Conservation (phyloP, 2,797 vertebrate species). For the Anomalospiza imberbis region DNA sequence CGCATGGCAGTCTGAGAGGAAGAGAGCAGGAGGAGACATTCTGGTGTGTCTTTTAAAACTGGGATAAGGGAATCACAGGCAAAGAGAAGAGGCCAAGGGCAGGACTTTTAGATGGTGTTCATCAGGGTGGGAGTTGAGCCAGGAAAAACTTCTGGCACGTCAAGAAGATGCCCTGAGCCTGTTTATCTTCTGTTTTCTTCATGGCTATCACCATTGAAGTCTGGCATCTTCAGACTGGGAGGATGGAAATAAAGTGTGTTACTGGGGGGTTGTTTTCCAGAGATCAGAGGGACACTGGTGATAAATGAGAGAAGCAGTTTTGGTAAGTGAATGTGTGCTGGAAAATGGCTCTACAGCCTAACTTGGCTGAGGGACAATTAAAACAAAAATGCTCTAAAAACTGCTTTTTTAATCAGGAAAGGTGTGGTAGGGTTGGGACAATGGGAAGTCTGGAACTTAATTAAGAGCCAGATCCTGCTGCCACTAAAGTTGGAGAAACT, state of each 20-base stretch:
- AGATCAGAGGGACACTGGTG: neutral
- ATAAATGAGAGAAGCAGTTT: neutral
- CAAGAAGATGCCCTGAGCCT: neutral
- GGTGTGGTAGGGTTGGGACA: conserved; percentile 22
- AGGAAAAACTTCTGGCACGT: neutral
- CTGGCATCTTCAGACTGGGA: neutral
- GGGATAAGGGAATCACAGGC: neutral
- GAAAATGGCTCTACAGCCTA: neutral
- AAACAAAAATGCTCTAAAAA: neutral
- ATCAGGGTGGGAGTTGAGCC: neutral
- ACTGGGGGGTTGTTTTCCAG: neutral
- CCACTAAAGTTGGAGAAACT: neutral
- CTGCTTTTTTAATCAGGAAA: conserved; percentile 29
- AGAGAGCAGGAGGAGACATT: neutral
- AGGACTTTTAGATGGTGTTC: neutral
- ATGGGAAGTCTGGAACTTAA: neutral
- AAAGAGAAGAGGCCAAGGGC: neutral
- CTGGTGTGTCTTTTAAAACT: neutral
- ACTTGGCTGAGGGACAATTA: neutral
- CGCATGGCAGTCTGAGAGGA: neutral
- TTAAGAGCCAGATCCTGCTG: neutral
- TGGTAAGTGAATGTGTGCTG: neutral
- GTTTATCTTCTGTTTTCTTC: neutral
- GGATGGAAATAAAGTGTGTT: neutral
- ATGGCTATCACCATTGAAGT: neutral